These are phyloP conservation scores for Rhea americana DNA, from an alignment of 2,113 vertebrate species.

Conservation along the genomic window DNA sequence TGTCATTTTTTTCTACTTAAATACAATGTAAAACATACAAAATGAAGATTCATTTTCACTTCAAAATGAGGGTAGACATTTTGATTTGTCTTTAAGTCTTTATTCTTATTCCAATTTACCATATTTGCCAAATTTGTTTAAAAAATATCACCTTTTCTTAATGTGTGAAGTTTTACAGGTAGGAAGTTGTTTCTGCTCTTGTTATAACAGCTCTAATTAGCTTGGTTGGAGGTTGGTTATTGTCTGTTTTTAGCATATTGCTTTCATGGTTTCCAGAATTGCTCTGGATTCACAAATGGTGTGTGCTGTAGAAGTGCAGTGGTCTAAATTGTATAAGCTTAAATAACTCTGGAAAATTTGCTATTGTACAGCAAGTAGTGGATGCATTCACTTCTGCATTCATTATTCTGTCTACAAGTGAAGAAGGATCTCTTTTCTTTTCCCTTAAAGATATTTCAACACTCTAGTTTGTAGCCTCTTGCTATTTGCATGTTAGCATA, in stretches of 20 bases:
- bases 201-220: not conserved
- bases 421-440: not conserved
- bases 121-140: not conserved
- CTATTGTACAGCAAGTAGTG: not conserved
- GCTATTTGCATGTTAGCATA: not conserved
- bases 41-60: not conserved
- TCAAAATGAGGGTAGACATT: not conserved
- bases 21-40: not conserved
- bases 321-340: not conserved
- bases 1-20: not conserved
- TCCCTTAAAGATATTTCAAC: not conserved
- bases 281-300: not conserved
- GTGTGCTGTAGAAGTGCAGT: accelerated
- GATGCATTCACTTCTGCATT: not conserved
- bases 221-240: no score
- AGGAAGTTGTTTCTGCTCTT: not conserved
- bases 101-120: not conserved
- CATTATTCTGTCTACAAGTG: not conserved
- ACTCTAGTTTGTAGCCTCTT: not conserved
- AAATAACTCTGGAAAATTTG: not conserved
- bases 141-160: not conserved
- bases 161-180: not conserved
- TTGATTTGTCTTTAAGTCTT: not conserved
- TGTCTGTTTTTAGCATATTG: not conserved
- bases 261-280: not conserved